Percentiles rank a stretch among this genome's conserved stretches.
Evolutionary conservation across 2,888 invertebrate genomes (phyloP).

Genomic region (Amaurobius ferox): DNA sequence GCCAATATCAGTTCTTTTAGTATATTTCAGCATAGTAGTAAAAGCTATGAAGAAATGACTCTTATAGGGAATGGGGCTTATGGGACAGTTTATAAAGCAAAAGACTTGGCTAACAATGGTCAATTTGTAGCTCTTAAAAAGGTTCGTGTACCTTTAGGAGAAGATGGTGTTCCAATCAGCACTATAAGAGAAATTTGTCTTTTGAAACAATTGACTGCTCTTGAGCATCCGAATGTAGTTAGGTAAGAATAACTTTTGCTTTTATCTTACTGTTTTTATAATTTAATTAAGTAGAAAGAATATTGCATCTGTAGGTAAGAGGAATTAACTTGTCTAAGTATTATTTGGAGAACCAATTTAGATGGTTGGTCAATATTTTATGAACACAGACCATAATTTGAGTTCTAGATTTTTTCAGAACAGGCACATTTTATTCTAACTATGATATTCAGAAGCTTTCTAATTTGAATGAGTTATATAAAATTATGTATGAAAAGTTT

Average conservation of each 20-base stretch:
- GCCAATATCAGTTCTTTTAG: conserved; percentile 56
- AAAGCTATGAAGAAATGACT: conserved; percentile 75
- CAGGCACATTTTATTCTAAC: too few relatives aligned
- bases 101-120: conserved; percentile 87
- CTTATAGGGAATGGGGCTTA: conserved; percentile 87
- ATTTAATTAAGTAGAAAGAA: too few relatives aligned
- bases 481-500: too few relatives aligned
- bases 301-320: too few relatives aligned
- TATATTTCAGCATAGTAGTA: conserved; percentile 57
- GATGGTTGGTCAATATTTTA: too few relatives aligned
- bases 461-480: too few relatives aligned
- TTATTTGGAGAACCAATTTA: too few relatives aligned
- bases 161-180: conserved; percentile 95
- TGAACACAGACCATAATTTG: too few relatives aligned
- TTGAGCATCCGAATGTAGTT: conserved; percentile 96
- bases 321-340: too few relatives aligned
- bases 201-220: conserved; percentile 89
- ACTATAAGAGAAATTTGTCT: conserved; percentile 94
- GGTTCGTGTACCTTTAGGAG: conserved; percentile 88
- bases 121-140: conserved; percentile 93
- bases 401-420: too few relatives aligned
- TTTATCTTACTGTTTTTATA: too few relatives aligned
- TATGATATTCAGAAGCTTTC: too few relatives aligned
- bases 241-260: conserved; percentile 80
- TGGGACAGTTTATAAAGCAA: conserved; percentile 95